Conservation (phyloP, 1,140 invertebrate species). For the Bombus waltoni region DNA sequence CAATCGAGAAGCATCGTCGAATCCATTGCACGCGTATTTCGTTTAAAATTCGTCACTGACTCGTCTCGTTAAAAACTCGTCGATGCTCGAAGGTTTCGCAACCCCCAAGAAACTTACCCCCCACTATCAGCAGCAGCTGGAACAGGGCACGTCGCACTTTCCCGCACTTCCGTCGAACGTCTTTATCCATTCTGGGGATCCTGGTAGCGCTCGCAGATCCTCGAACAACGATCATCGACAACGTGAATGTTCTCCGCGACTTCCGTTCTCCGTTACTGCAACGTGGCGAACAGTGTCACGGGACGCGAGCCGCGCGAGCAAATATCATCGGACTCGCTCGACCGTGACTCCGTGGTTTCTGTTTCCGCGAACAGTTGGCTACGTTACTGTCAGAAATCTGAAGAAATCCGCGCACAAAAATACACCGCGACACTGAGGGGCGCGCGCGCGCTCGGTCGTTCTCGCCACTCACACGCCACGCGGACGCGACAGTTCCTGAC, state of each 20-base stretch:
- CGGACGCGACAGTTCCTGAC: conserved; percentile 79
- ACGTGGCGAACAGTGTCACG: background rate
- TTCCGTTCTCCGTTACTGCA: background rate
- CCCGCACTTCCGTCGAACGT: conserved; percentile 58
- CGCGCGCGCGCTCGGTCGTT: background rate
- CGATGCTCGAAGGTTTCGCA: background rate
- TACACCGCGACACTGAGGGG: background rate
- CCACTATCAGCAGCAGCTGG: conserved; percentile 73
- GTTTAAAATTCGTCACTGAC: too few species aligned
- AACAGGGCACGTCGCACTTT: conserved; percentile 67
- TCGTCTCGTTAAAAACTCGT: background rate
- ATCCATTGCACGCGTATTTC: too few species aligned
- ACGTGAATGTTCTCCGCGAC: background rate
- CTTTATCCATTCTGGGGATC: conserved; percentile 72
- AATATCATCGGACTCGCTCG: background rate
- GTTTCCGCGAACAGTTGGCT: background rate
- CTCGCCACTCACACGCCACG: conserved; percentile 48
- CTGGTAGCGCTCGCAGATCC: background rate
- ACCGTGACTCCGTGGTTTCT: background rate
- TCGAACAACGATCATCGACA: conserved; percentile 5
- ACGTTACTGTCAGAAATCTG: background rate
- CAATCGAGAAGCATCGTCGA: too few species aligned
- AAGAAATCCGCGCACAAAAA: background rate
- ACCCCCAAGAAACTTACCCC: conserved; percentile 72
- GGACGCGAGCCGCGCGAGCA: conserved; percentile 20